Conservation (phyloP, 2,113 vertebrate species). For the Phoxinus phoxinus region DNA sequence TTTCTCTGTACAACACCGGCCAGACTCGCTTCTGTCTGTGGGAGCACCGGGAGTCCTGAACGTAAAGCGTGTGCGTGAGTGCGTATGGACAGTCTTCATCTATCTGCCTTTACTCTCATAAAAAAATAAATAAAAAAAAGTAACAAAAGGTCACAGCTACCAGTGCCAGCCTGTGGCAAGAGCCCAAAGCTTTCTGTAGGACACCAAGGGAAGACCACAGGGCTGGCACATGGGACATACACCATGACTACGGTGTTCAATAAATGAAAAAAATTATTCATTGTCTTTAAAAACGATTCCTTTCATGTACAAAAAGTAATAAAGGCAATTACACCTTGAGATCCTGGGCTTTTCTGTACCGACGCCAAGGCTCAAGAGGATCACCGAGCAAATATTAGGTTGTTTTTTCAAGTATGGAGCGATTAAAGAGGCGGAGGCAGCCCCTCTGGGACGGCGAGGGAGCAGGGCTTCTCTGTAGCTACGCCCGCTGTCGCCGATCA, state of each 20-base stretch:
- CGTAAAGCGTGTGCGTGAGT: slow-evolving; percentile 53
- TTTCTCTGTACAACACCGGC: slow-evolving; percentile 98
- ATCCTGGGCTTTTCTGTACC: slow-evolving; percentile 43
- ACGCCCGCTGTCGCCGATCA: slow-evolving; percentile 75
- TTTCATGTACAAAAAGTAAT: slow-evolving; percentile 42
- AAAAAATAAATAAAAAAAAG: not conserved
- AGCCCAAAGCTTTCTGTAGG: slow-evolving; percentile 78
- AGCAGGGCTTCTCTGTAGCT: slow-evolving; percentile 84
- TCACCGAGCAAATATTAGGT: slow-evolving; percentile 16
- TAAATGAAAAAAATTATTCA: not conserved
- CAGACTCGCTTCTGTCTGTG: slow-evolving; percentile 66
- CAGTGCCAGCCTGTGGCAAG: slow-evolving; percentile 66
- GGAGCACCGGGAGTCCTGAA: slow-evolving; percentile 6
- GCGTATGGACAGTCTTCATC: slow-evolving; percentile 48
- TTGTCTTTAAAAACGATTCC: slow-evolving; percentile 36
- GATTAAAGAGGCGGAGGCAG: slow-evolving; percentile 49
- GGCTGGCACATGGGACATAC: slow-evolving; percentile 55
- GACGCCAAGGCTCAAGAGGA: slow-evolving; percentile 37
- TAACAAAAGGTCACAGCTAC: slow-evolving; percentile 50
- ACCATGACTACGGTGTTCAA: not conserved
- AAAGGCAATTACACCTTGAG: slow-evolving; percentile 43
- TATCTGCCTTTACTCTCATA: slow-evolving; percentile 57
- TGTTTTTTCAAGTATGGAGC: slow-evolving; percentile 67
- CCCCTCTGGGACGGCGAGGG: slow-evolving; percentile 56
- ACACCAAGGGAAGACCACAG: slow-evolving; percentile 71